A percentile compares a stretch with the other conserved stretches of the same genome.
These are phyloP conservation scores for Eriocheir sinensis DNA, from an alignment of 1,140 invertebrate genomes.

Conservation along the genomic window DNA sequence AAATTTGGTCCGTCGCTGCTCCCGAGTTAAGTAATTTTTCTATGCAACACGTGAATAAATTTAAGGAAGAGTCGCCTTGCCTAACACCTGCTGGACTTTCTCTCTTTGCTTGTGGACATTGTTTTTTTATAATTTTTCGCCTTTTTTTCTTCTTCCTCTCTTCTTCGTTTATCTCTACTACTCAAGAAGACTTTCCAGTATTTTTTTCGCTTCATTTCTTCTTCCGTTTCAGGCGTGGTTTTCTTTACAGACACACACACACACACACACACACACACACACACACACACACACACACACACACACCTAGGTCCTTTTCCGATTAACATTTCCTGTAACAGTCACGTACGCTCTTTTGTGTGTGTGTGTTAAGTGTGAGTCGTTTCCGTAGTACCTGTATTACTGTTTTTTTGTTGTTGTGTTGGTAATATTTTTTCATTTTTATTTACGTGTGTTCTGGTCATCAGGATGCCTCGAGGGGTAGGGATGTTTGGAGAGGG, in stretches of 20 bases:
- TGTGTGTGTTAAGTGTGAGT: not conserved
- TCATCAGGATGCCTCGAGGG: too few species aligned
- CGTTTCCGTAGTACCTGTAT: too few species aligned
- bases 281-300: slow-evolving; percentile 47
- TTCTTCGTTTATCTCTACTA: not conserved
- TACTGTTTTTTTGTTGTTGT: too few species aligned
- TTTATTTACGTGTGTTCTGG: too few species aligned
- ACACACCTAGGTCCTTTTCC: not conserved
- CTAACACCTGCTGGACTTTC: too few species aligned
- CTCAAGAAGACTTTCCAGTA: not conserved
- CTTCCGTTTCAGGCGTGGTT: not conserved
- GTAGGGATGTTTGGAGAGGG: too few species aligned
- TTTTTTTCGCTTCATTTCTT: not conserved
- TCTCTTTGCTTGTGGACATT: too few species aligned
- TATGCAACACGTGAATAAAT: too few species aligned
- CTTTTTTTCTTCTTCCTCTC: slow-evolving; percentile 6
- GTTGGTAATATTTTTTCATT: too few species aligned
- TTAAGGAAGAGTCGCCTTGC: too few species aligned
- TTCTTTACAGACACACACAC: slow-evolving; percentile 24
- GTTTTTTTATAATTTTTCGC: not conserved
- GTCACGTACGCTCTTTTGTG: not conserved
- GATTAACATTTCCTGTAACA: not conserved
- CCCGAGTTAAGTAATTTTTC: too few species aligned
- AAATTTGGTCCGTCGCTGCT: too few species aligned
- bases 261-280: slow-evolving; percentile 54